These are phyloP conservation scores for Avahi laniger DNA, from an alignment of 2,797 vertebrate species.

Conservation along the genomic window DNA sequence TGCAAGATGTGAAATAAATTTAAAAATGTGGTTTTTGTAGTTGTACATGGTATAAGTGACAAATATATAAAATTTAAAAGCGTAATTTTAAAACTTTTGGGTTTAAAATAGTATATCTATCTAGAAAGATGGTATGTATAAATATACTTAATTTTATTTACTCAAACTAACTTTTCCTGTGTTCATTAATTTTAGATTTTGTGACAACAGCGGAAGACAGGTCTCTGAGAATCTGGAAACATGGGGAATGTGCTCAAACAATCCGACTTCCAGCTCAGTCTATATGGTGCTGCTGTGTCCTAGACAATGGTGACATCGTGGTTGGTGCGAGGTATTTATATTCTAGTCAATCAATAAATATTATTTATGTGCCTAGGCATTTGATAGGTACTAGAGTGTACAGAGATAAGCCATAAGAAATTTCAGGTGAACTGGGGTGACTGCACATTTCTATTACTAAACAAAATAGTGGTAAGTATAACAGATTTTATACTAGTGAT, in stretches of 20 bases:
- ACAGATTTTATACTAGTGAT: not conserved
- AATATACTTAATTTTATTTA: conserved; percentile 44
- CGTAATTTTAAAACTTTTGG: not conserved
- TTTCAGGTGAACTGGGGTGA: not conserved
- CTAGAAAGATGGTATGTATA: conserved; percentile 28
- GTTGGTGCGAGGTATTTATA: conserved; percentile 93
- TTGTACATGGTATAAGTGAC: not conserved
- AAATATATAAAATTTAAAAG: conserved; percentile 20
- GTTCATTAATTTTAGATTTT: conserved; percentile 89
- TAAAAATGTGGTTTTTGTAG: conserved; percentile 3
- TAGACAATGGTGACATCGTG: conserved; percentile 94
- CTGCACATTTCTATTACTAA: not conserved
- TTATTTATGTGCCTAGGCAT: not conserved
- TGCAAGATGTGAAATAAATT: not conserved
- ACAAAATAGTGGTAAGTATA: not conserved
- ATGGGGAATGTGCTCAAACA: conserved; percentile 94
- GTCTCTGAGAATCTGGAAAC: conserved; percentile 94
- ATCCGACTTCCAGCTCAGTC: conserved; percentile 96
- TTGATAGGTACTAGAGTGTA: not conserved
- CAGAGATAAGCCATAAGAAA: not conserved
- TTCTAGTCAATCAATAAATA: conserved; percentile 12
- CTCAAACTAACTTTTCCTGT: not conserved
- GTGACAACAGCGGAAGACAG: conserved; percentile 96
- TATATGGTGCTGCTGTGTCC: conserved; percentile 96
- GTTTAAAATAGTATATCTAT: not conserved